Percentiles rank a stretch among this genome's conserved stretches.
These are phyloP conservation scores for Eudyptes chrysolophus DNA, from an alignment of 2,113 vertebrate genomes.

Conservation along the genomic window DNA sequence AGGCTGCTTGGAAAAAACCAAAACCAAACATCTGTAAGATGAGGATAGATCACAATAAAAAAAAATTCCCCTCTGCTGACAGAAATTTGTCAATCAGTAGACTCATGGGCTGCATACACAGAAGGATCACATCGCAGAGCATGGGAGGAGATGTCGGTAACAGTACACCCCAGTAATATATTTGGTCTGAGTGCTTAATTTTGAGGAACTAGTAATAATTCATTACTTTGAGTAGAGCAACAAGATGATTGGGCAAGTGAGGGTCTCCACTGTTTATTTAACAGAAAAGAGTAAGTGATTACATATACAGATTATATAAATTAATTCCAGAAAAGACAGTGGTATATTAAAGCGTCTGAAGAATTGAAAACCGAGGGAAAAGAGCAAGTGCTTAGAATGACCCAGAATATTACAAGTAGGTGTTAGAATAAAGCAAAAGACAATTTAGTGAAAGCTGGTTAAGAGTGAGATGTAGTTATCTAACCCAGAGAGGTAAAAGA, in stretches of 20 bases:
- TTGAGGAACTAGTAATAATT: not conserved
- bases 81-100: not conserved
- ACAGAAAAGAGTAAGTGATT: not conserved
- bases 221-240: not conserved
- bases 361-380: not conserved
- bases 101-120: not conserved
- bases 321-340: not conserved
- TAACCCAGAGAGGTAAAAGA: not conserved
- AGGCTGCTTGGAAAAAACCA: not conserved
- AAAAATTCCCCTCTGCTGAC: not conserved
- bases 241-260: not conserved
- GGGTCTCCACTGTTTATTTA: not conserved
- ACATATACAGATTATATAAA: not conserved
- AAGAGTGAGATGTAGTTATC: not conserved
- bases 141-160: not conserved
- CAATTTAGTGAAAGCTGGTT: not conserved
- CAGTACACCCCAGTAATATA: not conserved
- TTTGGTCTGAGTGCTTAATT: not conserved
- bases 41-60: not conserved
- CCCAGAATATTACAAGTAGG: not conserved
- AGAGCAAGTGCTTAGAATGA: not conserved
- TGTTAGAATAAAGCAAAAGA: not conserved
- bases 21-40: not conserved
- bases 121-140: not conserved
- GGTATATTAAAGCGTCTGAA: not conserved